A percentile compares a stretch with the other conserved stretches of the same genome.
Evolutionary conservation across 2,888 invertebrate species (phyloP).

Genomic region (Drosophila kambysellisi): DNA sequence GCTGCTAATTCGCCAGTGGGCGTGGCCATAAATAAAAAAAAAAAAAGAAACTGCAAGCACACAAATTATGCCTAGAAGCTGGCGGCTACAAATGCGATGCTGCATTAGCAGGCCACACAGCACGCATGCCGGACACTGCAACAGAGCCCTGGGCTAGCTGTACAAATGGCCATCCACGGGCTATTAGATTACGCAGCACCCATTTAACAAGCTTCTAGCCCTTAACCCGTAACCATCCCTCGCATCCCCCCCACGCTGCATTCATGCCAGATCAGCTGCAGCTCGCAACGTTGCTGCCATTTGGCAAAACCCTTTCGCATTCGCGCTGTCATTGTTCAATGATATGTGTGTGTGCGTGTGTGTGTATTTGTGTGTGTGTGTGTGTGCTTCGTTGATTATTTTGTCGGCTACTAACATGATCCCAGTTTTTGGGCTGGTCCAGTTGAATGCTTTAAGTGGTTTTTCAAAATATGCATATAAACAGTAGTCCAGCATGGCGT

Average conservation of each 20-base stretch:
- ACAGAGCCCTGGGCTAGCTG: constrained; percentile 10
- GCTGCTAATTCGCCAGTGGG: constrained; percentile 46
- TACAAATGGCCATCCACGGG: constrained; percentile 44
- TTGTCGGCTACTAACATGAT: constrained; percentile 58
- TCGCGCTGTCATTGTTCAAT: constrained; percentile 48
- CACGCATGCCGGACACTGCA: constrained; percentile 9
- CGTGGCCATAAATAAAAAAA: constrained; percentile 55
- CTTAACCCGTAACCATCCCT: not conserved
- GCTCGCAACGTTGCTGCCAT: constrained; percentile 31
- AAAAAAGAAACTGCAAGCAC: constrained; percentile 34
- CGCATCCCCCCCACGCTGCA: not conserved
- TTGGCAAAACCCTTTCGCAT: constrained; percentile 51
- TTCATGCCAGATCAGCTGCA: constrained; percentile 38
- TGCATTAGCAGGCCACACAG: constrained; percentile 50
- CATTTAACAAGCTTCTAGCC: constrained; percentile 63
- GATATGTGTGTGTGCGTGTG: constrained; percentile 21
- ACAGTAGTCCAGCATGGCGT: constrained; percentile 12
- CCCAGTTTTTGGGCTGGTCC: constrained; percentile 50
- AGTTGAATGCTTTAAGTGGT: constrained; percentile 20
- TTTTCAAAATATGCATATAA: constrained; percentile 16
- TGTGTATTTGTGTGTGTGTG: constrained; percentile 3
- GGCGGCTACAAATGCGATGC: constrained; percentile 52
- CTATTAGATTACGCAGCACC: constrained; percentile 70
- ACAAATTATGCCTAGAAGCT: constrained; percentile 56
- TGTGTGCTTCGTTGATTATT: constrained; percentile 56